These are phyloP conservation scores for Cheilosia pagana DNA, from an alignment of 2,888 invertebrate species.

Conservation along the genomic window DNA sequence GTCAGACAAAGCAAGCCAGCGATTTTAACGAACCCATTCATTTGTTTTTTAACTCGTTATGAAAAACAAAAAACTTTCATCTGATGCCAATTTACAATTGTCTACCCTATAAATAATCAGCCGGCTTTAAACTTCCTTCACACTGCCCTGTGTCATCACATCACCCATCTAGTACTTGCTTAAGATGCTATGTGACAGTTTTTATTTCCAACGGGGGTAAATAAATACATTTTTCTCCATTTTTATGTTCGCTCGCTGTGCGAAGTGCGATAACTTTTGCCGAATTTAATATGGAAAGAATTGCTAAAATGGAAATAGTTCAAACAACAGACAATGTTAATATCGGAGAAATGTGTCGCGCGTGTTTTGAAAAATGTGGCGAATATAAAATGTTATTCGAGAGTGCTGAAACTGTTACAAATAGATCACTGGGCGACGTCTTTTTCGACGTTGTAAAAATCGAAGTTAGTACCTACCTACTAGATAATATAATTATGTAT, in stretches of 20 bases:
- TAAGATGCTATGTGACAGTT: conserved; percentile 26
- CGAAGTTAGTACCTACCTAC: conserved; percentile 44
- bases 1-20: too few species aligned
- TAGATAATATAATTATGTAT: background rate
- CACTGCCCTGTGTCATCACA: background rate
- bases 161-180: background rate
- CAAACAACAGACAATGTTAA: conserved; percentile 46
- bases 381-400: conserved; percentile 59
- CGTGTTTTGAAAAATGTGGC: conserved; percentile 58
- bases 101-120: too few species aligned
- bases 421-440: conserved; percentile 58
- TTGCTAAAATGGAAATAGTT: conserved; percentile 13
- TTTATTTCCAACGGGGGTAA: background rate
- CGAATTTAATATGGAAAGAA: background rate
- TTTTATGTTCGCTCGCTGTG: background rate
- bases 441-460: conserved; percentile 66
- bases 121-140: too few species aligned
- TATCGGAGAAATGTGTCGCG: conserved; percentile 55
- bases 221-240: conserved; percentile 40
- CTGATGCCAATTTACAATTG: background rate
- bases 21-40: too few species aligned
- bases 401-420: conserved; percentile 20
- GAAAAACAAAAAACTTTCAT: too few species aligned
- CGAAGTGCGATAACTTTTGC: background rate
- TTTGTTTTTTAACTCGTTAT: too few species aligned